Base-by-base conservation (phyloP, 2,797 vertebrate genomes). In the Danio jaintianensis region DNA sequence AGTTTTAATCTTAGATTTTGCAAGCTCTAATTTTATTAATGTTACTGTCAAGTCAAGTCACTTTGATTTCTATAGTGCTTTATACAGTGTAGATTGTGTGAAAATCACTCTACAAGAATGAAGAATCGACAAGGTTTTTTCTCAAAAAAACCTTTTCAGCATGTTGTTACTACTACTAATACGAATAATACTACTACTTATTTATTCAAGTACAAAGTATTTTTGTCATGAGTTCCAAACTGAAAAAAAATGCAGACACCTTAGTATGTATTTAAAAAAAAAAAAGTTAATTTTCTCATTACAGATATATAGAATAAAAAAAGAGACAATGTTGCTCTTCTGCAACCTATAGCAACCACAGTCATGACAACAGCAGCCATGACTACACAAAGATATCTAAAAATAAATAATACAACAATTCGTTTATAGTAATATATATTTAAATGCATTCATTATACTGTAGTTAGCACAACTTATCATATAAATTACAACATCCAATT, bases 181-280 rank as follows among this genome's bases (percentile, higher is more conserved):
- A 29, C 29, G 29, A 29, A 29, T 1, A 62, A 15, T 13, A 9
- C 15, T 40, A 62, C 40, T 62, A 62, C 7, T 62, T 16, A 62
- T 62, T 62, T 62, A 40, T 62, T 16, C 29, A 29, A 1, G 7
- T 16, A 40, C 62, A 43, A 45, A 45, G n/a, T 64, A 42, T 43
- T 64, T n/a, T 42, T 18, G 5, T 55, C 18, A 55, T 71, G 18
- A 53, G n/a, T 55, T 38, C 13, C 36, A 15, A 15, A 69, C 29
- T 38, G 4, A 55, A 71, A 71, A 55, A 9, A 56, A 71, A 56
- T 55, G n/a, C 68, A 71, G 38, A 55, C 36, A 55, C 50, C 6
- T 53, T 20, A 4, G 6, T 63, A 16, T 7, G 3, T 22, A 11
- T 47, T 13, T 5, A 56, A 56, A 52, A 52, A n/a, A 52, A 52